phyloP scores from a whole-genome alignment of 2,113 vertebrate genomes.

The Dasyornis broadbenti region DNA sequence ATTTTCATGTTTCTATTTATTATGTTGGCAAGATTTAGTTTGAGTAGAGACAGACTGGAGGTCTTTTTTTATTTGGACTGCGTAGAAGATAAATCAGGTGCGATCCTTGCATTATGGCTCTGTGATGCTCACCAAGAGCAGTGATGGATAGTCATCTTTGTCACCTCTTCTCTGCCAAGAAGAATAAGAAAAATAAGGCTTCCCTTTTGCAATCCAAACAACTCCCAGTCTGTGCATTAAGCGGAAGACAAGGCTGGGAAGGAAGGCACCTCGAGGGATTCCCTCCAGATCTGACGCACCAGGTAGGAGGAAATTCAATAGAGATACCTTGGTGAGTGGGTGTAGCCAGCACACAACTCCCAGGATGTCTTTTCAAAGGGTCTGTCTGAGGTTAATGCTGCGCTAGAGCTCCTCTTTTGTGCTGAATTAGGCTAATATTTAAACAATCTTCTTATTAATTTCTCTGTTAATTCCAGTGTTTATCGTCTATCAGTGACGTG shows the following conservation, averaged over 20 bases:
- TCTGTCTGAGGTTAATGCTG: slow-evolving; percentile 42
- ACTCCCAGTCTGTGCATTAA: not conserved
- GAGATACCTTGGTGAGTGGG: not conserved
- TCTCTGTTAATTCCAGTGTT: slow-evolving; percentile 16
- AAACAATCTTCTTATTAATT: slow-evolving; percentile 14
- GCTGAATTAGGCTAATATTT: slow-evolving; percentile 45
- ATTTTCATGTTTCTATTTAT: not conserved
- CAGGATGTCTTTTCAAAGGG: not conserved
- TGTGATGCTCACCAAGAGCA: not conserved
- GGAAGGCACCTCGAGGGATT: not conserved
- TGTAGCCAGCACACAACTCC: not conserved
- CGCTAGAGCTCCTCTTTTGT: not conserved
- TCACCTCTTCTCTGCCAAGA: not conserved
- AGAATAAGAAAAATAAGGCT: not conserved
- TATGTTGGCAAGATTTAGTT: not conserved
- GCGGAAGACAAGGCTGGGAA: not conserved
- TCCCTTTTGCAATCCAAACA: not conserved
- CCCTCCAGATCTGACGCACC: not conserved
- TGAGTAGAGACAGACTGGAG: not conserved
- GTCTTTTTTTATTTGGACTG: not conserved
- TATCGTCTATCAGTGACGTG: not conserved
- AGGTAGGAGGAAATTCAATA: slow-evolving; percentile 5
- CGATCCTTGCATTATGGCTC: not conserved
- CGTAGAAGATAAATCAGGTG: not conserved
- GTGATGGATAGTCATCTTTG: not conserved